These are phyloP conservation scores for Lasioglossum lativentre DNA, from an alignment of 2,888 invertebrate genomes.

Conservation along the genomic window DNA sequence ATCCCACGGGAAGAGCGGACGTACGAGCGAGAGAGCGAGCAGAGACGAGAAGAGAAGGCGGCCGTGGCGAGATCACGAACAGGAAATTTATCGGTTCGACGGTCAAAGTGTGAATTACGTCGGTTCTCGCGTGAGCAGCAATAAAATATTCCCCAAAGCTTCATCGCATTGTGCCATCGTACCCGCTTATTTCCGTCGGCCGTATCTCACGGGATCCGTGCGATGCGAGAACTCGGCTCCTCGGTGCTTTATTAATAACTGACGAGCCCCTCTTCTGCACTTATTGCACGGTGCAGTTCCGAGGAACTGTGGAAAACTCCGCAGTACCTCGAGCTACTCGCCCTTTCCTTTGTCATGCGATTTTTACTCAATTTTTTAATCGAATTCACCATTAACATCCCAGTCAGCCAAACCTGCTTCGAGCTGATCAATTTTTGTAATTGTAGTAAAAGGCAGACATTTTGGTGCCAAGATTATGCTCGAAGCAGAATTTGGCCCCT, in stretches of 20 bases:
- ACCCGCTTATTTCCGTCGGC: slow-evolving; percentile 50
- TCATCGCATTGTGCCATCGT: slow-evolving; percentile 45
- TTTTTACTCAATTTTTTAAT: too few relatives aligned
- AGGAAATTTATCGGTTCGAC: slow-evolving; percentile 66
- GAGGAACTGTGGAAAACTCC: background rate
- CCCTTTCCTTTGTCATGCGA: background rate
- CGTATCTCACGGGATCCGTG: slow-evolving; percentile 48
- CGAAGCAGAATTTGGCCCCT: too few relatives aligned
- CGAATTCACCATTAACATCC: too few relatives aligned
- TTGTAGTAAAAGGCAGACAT: too few relatives aligned
- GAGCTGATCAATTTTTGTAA: too few relatives aligned
- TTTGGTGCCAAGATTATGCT: too few relatives aligned
- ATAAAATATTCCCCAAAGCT: slow-evolving; percentile 59
- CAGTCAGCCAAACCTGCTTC: too few relatives aligned
- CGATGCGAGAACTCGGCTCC: background rate
- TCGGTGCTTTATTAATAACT: slow-evolving; percentile 27
- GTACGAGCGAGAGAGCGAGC: background rate
- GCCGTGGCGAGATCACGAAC: slow-evolving; percentile 44
- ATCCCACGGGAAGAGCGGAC: slow-evolving; percentile 52
- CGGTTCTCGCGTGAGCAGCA: slow-evolving; percentile 51
- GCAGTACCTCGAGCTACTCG: background rate
- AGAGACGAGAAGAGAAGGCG: background rate
- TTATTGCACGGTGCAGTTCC: background rate
- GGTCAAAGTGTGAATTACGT: slow-evolving; percentile 65
- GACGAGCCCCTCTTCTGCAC: background rate